Evolutionary conservation across 2,113 vertebrate species (phyloP), one percentile per base, ranked within the genome.

Genomic region (Anguilla japonica): DNA sequence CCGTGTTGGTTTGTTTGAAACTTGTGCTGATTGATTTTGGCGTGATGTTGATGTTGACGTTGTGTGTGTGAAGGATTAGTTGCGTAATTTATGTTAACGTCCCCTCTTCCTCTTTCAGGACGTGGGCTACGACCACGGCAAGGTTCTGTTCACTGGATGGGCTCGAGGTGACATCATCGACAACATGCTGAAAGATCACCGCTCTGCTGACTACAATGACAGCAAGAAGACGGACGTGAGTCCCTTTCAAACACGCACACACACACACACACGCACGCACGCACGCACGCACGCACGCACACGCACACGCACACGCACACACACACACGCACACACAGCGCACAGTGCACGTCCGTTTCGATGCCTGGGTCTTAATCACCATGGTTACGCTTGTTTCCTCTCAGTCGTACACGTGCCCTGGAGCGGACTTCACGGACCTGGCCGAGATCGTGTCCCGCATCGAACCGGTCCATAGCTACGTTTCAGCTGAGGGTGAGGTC

Each of bases 401-500:
- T 5, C 81, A 96, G 96, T 92, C 96, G 0, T 95, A 94, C 34
- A 93, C 95, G 0, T 97, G 95, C 89, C 94, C 96, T 46, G 97
- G 92, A 26, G 97, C 97, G 0, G 97, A 97, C 86, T 99, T 99
- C 95, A 99, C 97, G 0, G 98, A 99, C 92, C 93, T 99, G 87
- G 98, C 98, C 0, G 98, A 99, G 93, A 99, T 99, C 0, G 97
- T 99, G 41, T 98, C 98, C 81, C 95, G 97, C 82, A 99, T 98
- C 2, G 98, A 99, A 83, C 97, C 98, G 0, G 95, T 97, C 34
- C 96, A 96, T 22, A 96, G 91, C 92, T 97, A 95, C 22, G 88
- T 96, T 2, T 95, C 95, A 0, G 94, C 95, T 75, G 95, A 96
- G 86, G 95, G 95, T 96, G 91, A 89, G 82, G 26, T 11, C 15